A percentile compares a stretch with the other conserved stretches of the same genome.
Evolutionary conservation across 2,113 vertebrate species (phyloP).

Genomic region (Larimichthys polyactis): DNA sequence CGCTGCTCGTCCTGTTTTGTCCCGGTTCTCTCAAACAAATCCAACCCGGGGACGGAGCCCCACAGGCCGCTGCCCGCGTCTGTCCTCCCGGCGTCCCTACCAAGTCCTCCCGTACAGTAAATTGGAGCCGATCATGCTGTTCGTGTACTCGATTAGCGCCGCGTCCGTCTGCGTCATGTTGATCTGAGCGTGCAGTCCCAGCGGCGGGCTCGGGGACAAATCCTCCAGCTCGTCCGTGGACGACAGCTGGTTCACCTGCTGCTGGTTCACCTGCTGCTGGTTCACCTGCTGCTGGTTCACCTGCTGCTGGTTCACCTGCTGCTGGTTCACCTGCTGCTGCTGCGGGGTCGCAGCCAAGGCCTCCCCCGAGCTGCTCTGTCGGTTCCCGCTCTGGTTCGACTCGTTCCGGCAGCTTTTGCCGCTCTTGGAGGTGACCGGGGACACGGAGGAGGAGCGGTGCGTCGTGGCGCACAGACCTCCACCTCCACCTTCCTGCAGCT

Average conservation of each 20-base stretch:
- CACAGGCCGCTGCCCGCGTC: neutral
- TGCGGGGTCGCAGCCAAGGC: constrained; percentile 50
- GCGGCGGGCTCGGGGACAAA: constrained; percentile 87
- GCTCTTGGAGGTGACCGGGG: constrained; percentile 84
- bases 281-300: constrained; percentile 69
- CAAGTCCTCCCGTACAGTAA: constrained; percentile 95
- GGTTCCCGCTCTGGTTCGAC: constrained; percentile 35
- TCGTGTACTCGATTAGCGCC: constrained; percentile 88
- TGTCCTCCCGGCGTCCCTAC: constrained; percentile 76
- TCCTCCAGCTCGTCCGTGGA: constrained; percentile 87
- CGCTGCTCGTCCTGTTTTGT: neutral
- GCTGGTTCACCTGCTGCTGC: constrained; percentile 36
- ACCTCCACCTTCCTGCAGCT: constrained; percentile 71
- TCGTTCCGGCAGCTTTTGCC: constrained; percentile 84
- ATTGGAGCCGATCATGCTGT: constrained; percentile 88
- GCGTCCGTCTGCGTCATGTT: constrained; percentile 87
- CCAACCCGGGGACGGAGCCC: neutral
- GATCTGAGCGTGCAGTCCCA: constrained; percentile 84
- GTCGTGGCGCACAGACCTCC: constrained; percentile 74
- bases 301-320: constrained; percentile 31
- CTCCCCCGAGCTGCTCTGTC: constrained; percentile 66
- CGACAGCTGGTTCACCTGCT: constrained; percentile 77
- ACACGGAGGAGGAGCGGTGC: constrained; percentile 86
- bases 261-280: too few relatives aligned
- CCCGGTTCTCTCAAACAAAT: constrained; percentile 6